These are phyloP conservation scores for Chrysolina oricalcia DNA, from an alignment of 2,888 invertebrate genomes.

Conservation along the genomic window DNA sequence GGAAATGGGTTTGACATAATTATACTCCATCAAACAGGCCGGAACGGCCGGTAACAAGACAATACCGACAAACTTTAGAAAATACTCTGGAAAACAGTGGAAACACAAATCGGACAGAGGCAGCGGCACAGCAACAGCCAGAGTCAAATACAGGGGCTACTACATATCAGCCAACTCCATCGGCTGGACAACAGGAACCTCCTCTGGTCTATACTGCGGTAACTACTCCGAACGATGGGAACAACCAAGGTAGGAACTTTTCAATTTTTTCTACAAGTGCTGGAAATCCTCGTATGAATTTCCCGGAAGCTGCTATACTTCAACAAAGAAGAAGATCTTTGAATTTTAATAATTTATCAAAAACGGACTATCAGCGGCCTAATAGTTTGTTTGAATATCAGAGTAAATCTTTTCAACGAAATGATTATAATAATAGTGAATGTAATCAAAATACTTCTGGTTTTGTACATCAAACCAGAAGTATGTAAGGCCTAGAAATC, in stretches of 20 bases:
- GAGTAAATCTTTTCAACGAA: not conserved
- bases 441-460: too few relatives aligned
- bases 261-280: not conserved
- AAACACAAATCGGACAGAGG: not conserved
- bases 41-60: conserved; percentile 7
- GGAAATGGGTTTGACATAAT: not conserved
- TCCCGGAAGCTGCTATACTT: not conserved
- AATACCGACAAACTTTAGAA: conserved; percentile 14
- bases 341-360: conserved; percentile 1
- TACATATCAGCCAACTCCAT: not conserved
- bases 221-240: conserved; percentile 1
- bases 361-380: not conserved
- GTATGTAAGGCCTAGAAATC: not conserved
- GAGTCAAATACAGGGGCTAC: conserved; percentile 2
- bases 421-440: not conserved
- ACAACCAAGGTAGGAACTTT: not conserved
- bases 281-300: not conserved
- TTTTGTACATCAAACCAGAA: too few relatives aligned
- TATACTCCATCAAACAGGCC: not conserved
- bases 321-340: not conserved
- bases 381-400: not conserved
- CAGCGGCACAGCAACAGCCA: not conserved
- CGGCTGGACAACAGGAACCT: not conserved
- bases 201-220: not conserved
- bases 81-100: not conserved